These are phyloP conservation scores for Nemotelus nigrinus DNA, from an alignment of 2,888 invertebrate genomes.

Conservation along the genomic window DNA sequence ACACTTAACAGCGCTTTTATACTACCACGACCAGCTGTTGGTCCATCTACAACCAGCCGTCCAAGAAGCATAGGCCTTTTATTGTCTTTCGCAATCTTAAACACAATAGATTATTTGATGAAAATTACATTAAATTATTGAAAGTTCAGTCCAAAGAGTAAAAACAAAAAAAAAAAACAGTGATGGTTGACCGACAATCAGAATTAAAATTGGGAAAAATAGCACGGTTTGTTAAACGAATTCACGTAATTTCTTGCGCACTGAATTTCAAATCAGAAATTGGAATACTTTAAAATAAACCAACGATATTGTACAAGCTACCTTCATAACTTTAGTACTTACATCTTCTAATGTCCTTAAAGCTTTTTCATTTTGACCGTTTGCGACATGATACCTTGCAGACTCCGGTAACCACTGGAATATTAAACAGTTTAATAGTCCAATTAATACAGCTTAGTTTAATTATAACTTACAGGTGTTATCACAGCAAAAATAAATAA, in stretches of 20 bases:
- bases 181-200: background rate
- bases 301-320: too few species aligned
- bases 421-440: constrained; percentile 25
- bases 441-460: background rate
- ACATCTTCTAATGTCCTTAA: constrained; percentile 82
- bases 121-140: background rate
- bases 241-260: too few species aligned
- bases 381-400: constrained; percentile 86
- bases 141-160: background rate
- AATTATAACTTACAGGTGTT: constrained; percentile 72
- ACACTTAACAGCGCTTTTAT: constrained; percentile 79
- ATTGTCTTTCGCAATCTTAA: constrained; percentile 84
- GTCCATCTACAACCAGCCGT: constrained; percentile 81
- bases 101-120: constrained; percentile 1
- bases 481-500: constrained; percentile 83
- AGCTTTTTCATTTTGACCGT: constrained; percentile 88
- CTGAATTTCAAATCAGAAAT: too few species aligned
- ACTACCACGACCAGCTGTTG: constrained; percentile 70
- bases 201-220: too few species aligned
- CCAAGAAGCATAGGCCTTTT: constrained; percentile 89
- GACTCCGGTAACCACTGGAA: constrained; percentile 94
- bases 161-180: background rate
- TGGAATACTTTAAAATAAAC: too few species aligned
- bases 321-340: constrained; percentile 28
- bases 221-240: too few species aligned